phyloP scores from a whole-genome alignment of 2,888 invertebrate genomes.

The Clusia tigrina region DNA sequence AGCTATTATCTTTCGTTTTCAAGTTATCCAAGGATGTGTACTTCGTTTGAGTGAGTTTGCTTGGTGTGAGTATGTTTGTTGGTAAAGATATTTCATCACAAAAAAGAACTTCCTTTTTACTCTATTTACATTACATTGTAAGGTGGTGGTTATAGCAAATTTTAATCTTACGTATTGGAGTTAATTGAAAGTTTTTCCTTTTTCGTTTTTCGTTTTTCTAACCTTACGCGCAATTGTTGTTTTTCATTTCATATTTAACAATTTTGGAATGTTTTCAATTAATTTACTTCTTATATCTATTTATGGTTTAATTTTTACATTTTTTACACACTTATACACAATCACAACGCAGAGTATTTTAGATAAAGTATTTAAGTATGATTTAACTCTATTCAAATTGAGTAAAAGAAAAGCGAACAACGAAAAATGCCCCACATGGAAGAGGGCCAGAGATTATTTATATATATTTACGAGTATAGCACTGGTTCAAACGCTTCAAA shows the following conservation, averaged over 20 bases:
- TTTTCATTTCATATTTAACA: background rate
- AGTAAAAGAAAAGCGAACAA: no score
- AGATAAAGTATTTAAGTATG: conserved; percentile 48
- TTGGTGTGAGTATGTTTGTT: conserved; percentile 1
- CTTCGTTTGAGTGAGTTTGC: conserved; percentile 1
- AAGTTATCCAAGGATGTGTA: conserved; percentile 42
- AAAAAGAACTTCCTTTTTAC: background rate
- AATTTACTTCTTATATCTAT: conserved; percentile 8
- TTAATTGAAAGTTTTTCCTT: background rate
- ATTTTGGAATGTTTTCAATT: background rate
- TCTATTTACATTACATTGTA: background rate
- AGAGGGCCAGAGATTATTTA: no score
- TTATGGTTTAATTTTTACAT: conserved; percentile 36
- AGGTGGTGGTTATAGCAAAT: background rate
- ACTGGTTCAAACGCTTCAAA: no score
- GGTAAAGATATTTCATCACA: conserved; percentile 17
- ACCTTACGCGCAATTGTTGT: background rate
- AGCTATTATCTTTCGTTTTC: conserved; percentile 65
- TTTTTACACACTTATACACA: conserved; percentile 58
- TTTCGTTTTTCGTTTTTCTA: no score
- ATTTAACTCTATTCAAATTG: no score
- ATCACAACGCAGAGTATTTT: conserved; percentile 63
- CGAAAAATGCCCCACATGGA: no score
- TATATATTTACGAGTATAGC: no score
- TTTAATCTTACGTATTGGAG: conserved; percentile 2